Conservation (phyloP, 2,888 invertebrate species). For the Caenorhabditis sp. region DNA sequence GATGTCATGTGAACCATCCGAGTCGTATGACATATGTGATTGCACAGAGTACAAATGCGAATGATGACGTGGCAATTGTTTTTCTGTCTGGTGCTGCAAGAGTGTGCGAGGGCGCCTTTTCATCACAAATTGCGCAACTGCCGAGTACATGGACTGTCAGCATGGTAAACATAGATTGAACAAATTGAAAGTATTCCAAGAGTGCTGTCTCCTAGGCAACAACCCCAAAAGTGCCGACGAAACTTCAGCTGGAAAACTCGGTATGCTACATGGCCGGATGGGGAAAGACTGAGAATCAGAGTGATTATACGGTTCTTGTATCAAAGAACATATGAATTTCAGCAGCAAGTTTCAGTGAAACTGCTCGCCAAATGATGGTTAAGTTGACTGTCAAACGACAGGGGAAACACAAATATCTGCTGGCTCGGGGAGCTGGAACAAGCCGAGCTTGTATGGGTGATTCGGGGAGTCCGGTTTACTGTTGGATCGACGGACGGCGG, state of each 20-base stretch:
- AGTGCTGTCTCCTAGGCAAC: slow-evolving; percentile 7
- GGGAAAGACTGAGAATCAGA: slow-evolving; percentile 46
- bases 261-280: slow-evolving; percentile 55
- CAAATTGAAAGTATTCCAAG: not conserved
- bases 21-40: not conserved
- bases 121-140: slow-evolving; percentile 34
- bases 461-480: slow-evolving; percentile 62
- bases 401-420: slow-evolving; percentile 21
- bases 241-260: slow-evolving; percentile 32
- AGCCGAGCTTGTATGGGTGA: slow-evolving; percentile 58
- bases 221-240: slow-evolving; percentile 4
- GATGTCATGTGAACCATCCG: not conserved
- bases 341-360: slow-evolving; percentile 24
- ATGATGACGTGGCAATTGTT: slow-evolving; percentile 50
- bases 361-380: slow-evolving; percentile 45
- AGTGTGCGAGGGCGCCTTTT: slow-evolving; percentile 15
- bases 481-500: slow-evolving; percentile 40
- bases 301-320: too few relatives aligned
- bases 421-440: slow-evolving; percentile 45
- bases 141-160: slow-evolving; percentile 20
- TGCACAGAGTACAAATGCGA: slow-evolving; percentile 43
- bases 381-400: slow-evolving; percentile 20
- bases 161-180: slow-evolving; percentile 17
- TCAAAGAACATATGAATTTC: too few relatives aligned
- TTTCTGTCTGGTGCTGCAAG: slow-evolving; percentile 37